Evolutionary conservation across 2,888 invertebrate species (phyloP), one percentile per base, ranked within the genome.

Genomic region (Vanessa cardui): DNA sequence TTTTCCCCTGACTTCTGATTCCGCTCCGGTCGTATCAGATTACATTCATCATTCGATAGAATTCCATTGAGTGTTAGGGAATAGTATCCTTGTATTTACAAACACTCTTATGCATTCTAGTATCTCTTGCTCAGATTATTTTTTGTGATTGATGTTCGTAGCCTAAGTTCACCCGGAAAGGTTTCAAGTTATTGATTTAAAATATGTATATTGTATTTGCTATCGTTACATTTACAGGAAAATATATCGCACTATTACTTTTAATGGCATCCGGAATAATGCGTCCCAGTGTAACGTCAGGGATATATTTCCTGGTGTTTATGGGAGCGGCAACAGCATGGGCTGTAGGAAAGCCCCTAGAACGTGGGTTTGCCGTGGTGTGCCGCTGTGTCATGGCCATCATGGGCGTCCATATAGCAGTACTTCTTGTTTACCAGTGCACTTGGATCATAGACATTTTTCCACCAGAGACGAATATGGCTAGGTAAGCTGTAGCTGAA

Each of bases 301-400:
- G 96, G 12, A 93, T 98, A 56, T 99, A 99, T 88, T 98, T 97
- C 88, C 80, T 98, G 64, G 94, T 96, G 66, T 99, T 99, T 86
- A 93, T 99, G 81, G 94, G 94, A 18, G 94, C 96, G 33, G 96
- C 97, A 66, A 98, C 98, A 1, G 97, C 97, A 91, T 97, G 98
- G 97, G 95, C 98, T 26, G 95, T 96, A 77, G 96, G 96, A 80
- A 94, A 94, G 77, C 94, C 96, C 68, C 92, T 98, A 70, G 94
- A 95, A 74, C 94, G 94, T 72, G 96, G 95, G n/a, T 98, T 97
- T 83, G 96, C 96, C 0, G 92, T 96, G 60, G 82, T 97, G 49
- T 93, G 96, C 80, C 94, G 96, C 63, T 92, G 95, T 74, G 80
- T 96, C 16, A 95, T 96, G 94, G 90, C 95, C n/a, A 94, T 97